These are phyloP conservation scores for Pediacus dermestoides DNA, from an alignment of 2,888 invertebrate genomes.

Conservation along the genomic window DNA sequence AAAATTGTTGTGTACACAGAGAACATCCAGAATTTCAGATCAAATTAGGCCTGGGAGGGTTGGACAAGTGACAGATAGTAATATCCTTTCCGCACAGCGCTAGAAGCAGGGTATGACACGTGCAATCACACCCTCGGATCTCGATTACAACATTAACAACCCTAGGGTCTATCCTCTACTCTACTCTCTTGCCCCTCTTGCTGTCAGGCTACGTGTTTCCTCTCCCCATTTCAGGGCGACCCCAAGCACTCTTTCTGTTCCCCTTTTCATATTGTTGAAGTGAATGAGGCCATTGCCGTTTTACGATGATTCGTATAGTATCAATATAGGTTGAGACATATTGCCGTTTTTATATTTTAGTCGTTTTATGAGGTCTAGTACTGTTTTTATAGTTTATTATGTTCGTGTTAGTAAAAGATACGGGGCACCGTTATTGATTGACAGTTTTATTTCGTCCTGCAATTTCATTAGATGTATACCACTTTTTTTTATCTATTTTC, in stretches of 20 bases:
- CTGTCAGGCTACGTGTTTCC: constrained; percentile 14
- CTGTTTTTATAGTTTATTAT: constrained; percentile 27
- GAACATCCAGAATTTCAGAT: constrained; percentile 34
- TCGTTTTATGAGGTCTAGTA: constrained; percentile 18
- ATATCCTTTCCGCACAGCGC: constrained; percentile 33
- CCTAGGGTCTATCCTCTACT: constrained; percentile 28
- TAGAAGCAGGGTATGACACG: constrained; percentile 36
- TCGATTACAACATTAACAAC: constrained; percentile 45
- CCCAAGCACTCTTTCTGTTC: constrained; percentile 23
- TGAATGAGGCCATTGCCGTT: constrained; percentile 33
- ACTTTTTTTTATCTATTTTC: no score
- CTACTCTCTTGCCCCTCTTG: constrained; percentile 5
- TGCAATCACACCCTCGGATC: constrained; percentile 43
- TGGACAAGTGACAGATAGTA: constrained; percentile 40
- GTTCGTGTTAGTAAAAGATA: constrained; percentile 23
- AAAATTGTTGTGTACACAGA: constrained; percentile 28
- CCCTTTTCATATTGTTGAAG: constrained; percentile 27
- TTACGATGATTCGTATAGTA: constrained; percentile 31
- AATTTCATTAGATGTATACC: no score
- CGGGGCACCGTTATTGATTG: constrained; percentile 20
- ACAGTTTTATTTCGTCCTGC: constrained; percentile 19
- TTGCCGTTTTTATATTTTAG: constrained; percentile 28
- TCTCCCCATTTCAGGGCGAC: constrained; percentile 18
- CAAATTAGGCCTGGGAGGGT: constrained; percentile 39
- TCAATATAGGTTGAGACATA: constrained; percentile 31